phyloP scores from a whole-genome alignment of 2,113 vertebrate genomes.

The Mormoops blainvillei region DNA sequence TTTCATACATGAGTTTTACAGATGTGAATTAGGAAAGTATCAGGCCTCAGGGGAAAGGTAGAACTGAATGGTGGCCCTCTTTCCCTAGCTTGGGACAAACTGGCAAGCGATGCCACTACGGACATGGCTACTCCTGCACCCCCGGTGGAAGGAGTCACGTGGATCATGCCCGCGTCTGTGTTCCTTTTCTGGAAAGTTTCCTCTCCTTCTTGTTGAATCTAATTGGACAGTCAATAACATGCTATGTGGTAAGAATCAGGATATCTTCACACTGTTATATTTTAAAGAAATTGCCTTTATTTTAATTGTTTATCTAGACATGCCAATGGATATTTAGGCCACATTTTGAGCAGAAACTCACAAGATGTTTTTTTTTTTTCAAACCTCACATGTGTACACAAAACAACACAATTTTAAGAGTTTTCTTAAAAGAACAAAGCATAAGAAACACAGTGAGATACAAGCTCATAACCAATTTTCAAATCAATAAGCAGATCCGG shows the following conservation, averaged over 20 bases:
- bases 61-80: background rate
- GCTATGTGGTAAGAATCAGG: slow-evolving; percentile 35
- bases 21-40: background rate
- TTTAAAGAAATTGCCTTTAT: slow-evolving; percentile 74
- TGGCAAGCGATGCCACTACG: background rate
- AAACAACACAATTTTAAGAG: slow-evolving; percentile 53
- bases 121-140: background rate
- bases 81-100: background rate
- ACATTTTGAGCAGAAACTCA: slow-evolving; percentile 71
- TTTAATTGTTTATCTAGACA: slow-evolving; percentile 67
- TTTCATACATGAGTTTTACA: background rate
- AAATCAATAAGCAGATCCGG: slow-evolving; percentile 40
- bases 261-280: slow-evolving; percentile 24
- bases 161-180: background rate
- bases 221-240: background rate
- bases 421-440: slow-evolving; percentile 58
- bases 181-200: background rate
- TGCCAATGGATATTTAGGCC: slow-evolving; percentile 63
- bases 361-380: background rate
- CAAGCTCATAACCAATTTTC: slow-evolving; percentile 57
- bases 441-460: slow-evolving; percentile 58
- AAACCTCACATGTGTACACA: slow-evolving; percentile 63
- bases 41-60: background rate
- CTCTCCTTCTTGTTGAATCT: background rate
- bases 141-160: background rate